Conservation (phyloP, 2,888 invertebrate genomes). For the Macroteleia sp. region DNA sequence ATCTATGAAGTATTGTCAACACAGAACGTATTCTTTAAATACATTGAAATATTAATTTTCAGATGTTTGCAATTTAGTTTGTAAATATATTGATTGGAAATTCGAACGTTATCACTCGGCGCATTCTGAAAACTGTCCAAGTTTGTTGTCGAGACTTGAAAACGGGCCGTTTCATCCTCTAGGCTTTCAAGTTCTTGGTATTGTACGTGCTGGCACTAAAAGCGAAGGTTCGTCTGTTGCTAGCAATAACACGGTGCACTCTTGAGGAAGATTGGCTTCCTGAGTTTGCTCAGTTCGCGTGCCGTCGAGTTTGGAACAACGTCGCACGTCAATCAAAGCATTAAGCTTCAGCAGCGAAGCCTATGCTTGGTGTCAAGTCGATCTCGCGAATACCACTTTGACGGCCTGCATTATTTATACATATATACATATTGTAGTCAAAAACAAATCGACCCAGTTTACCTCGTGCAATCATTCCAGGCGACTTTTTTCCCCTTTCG, state of each 20-base stretch:
- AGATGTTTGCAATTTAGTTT: background rate
- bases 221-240: constrained; percentile 50
- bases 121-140: constrained; percentile 1
- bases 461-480: constrained; percentile 62
- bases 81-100: background rate
- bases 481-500: constrained; percentile 6
- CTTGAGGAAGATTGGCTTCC: constrained; percentile 54
- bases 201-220: constrained; percentile 56
- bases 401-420: constrained; percentile 70
- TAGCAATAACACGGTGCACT: constrained; percentile 54
- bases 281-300: constrained; percentile 79
- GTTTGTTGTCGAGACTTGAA: background rate
- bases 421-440: constrained; percentile 29
- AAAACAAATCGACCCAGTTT: constrained; percentile 66
- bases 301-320: constrained; percentile 80
- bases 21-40: too few relatives aligned
- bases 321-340: constrained; percentile 82
- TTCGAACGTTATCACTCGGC: constrained; percentile 16
- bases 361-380: constrained; percentile 73
- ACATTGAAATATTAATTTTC: too few relatives aligned
- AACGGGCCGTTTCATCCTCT: background rate
- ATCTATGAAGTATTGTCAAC: background rate
- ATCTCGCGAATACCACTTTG: constrained; percentile 65
- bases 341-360: constrained; percentile 70
- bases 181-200: constrained; percentile 25